phyloP scores from a whole-genome alignment of 2,797 vertebrate genomes.

The Lepus oiostolus region DNA sequence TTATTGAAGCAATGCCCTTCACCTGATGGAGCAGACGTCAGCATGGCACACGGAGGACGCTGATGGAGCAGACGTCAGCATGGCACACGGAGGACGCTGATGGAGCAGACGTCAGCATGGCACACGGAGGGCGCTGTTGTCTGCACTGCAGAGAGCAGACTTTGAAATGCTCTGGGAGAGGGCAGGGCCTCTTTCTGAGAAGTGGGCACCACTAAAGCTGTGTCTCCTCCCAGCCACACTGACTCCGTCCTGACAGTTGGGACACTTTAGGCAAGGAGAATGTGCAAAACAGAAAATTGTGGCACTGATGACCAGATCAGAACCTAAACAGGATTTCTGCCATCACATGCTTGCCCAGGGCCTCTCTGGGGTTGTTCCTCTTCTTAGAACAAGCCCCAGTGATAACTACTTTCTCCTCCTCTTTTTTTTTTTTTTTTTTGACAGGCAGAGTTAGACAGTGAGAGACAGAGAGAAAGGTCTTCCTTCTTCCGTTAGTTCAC shows the following conservation, averaged over 20 bases:
- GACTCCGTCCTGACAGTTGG: background rate
- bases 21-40: constrained; percentile 22
- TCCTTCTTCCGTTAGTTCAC: too few relatives aligned
- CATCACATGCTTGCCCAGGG: background rate
- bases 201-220: background rate
- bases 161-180: constrained; percentile 4
- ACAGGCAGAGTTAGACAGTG: too few relatives aligned
- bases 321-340: background rate
- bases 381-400: constrained; percentile 3
- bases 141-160: background rate
- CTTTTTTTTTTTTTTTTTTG: too few relatives aligned
- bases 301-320: background rate
- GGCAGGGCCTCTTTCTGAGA: background rate
- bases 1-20: background rate
- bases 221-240: background rate
- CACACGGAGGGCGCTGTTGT: background rate
- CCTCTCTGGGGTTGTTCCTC: background rate
- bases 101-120: constrained; percentile 37
- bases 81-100: constrained; percentile 19
- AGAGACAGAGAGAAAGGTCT: too few relatives aligned
- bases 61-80: constrained; percentile 31
- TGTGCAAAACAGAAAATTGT: background rate
- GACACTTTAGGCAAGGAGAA: background rate
- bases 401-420: constrained; percentile 20
- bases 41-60: constrained; percentile 16